Evolutionary conservation across 1,140 invertebrate species (phyloP).

Genomic region (Oscheius sp.): DNA sequence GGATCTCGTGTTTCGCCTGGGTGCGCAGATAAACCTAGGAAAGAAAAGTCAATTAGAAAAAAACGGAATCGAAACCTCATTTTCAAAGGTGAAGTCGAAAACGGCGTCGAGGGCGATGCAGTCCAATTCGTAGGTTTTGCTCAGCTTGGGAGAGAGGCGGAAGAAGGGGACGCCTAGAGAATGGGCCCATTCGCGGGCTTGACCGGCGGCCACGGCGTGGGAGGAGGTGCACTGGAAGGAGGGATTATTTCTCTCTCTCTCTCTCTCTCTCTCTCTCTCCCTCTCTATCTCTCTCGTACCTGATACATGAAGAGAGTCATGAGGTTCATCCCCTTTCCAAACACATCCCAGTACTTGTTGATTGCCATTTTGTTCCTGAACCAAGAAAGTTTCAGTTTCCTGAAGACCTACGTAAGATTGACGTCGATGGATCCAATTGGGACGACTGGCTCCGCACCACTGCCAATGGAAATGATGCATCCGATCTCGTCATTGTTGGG

Average conservation of each 20-base stretch:
- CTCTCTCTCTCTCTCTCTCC: background rate
- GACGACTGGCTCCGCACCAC: constrained; percentile 10
- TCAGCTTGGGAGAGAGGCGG: constrained; percentile 24
- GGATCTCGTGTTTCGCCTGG: constrained; percentile 11
- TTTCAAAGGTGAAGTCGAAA: constrained; percentile 20
- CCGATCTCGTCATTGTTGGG: constrained; percentile 25
- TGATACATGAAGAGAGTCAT: constrained; percentile 28
- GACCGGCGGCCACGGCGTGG: constrained; percentile 19
- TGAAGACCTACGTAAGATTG: background rate
- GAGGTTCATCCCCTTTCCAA: constrained; percentile 9
- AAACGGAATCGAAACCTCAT: constrained; percentile 3
- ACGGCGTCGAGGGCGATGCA: constrained; percentile 13
- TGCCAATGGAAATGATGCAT: constrained; percentile 14
- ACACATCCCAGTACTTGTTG: background rate
- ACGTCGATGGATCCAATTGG: constrained; percentile 22
- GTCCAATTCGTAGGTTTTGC: constrained; percentile 20
- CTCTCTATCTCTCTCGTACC: background rate
- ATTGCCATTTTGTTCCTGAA: background rate
- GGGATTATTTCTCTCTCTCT: too few relatives aligned
- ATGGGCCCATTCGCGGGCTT: constrained; percentile 27
- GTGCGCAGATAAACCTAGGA: constrained; percentile 17
- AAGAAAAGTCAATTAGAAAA: background rate
- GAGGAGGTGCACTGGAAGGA: constrained; percentile 20
- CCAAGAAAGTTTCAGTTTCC: constrained; percentile 1
- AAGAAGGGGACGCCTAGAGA: constrained; percentile 18